Evolutionary conservation across 2,797 vertebrate genomes (phyloP).

Genomic region (Lophius americanus): DNA sequence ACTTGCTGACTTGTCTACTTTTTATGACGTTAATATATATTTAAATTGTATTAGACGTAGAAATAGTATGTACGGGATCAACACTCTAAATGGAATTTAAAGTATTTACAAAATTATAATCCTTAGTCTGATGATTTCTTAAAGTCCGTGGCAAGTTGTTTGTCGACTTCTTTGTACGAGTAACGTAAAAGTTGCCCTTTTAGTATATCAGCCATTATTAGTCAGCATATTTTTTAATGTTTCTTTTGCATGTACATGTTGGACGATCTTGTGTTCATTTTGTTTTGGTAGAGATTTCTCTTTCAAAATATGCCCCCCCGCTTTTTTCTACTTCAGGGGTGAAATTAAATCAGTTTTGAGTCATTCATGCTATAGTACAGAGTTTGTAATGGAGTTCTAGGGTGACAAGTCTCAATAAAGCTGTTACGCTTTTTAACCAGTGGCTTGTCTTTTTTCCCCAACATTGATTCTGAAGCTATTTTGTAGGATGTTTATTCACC

Average conservation of each 20-base stretch:
- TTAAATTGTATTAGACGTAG: constrained; percentile 71
- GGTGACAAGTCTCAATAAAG: constrained; percentile 77
- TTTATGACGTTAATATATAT: constrained; percentile 79
- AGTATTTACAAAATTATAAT: constrained; percentile 61
- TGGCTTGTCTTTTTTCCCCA: constrained; percentile 12
- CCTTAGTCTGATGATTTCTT: constrained; percentile 51
- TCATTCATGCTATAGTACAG: constrained; percentile 59
- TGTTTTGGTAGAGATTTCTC: constrained; percentile 38
- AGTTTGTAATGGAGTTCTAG: constrained; percentile 55
- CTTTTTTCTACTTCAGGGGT: constrained; percentile 54
- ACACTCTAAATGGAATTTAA: constrained; percentile 50
- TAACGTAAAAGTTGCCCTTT: constrained; percentile 46
- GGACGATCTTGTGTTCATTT: constrained; percentile 52
- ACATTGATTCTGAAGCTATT: not conserved
- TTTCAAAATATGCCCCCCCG: constrained; percentile 39
- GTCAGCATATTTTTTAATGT: constrained; percentile 28
- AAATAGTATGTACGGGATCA: constrained; percentile 62
- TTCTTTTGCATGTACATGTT: constrained; percentile 69
- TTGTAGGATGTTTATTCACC: not conserved
- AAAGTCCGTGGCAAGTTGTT: not conserved
- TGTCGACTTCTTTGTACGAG: constrained; percentile 37
- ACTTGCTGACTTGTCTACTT: constrained; percentile 54
- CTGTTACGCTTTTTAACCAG: constrained; percentile 62
- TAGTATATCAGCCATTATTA: constrained; percentile 57
- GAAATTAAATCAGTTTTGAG: constrained; percentile 58